Conservation (phyloP, 2,113 vertebrate genomes). For the Varanus komodoensis region DNA sequence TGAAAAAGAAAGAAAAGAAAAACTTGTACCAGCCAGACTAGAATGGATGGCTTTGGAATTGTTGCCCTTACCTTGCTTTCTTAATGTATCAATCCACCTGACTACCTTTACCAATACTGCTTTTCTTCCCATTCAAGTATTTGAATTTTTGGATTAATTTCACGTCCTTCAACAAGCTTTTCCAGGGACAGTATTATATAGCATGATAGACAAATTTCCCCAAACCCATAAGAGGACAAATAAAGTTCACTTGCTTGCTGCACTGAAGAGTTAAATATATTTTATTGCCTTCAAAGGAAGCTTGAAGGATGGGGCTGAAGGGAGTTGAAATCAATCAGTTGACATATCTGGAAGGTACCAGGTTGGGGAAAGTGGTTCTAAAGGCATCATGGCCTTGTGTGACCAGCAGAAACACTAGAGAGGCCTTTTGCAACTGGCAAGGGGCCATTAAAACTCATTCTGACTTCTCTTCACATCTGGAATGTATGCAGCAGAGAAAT, state of each 20-base stretch:
- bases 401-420: conserved; percentile 19
- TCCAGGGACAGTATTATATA: conserved; percentile 5
- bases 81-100: conserved; percentile 48
- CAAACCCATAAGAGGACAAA: background rate
- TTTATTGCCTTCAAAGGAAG: background rate
- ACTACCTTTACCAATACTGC: conserved; percentile 55
- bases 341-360: too few species aligned
- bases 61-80: background rate
- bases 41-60: background rate
- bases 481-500: conserved; percentile 39
- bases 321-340: too few species aligned
- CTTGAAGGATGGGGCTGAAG: too few species aligned
- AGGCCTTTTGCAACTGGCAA: background rate
- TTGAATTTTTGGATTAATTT: conserved; percentile 41
- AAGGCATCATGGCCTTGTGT: conserved; percentile 3
- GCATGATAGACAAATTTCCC: conserved; percentile 18
- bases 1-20: too few species aligned
- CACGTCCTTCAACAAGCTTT: conserved; percentile 34
- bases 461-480: conserved; percentile 43
- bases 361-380: too few species aligned
- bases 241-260: conserved; percentile 16
- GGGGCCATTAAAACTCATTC: conserved; percentile 27
- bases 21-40: background rate
- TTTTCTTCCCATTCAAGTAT: conserved; percentile 32
- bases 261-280: too few species aligned